Conservation (phyloP, 2,113 vertebrate species). For the Syngnathus scovelli region DNA sequence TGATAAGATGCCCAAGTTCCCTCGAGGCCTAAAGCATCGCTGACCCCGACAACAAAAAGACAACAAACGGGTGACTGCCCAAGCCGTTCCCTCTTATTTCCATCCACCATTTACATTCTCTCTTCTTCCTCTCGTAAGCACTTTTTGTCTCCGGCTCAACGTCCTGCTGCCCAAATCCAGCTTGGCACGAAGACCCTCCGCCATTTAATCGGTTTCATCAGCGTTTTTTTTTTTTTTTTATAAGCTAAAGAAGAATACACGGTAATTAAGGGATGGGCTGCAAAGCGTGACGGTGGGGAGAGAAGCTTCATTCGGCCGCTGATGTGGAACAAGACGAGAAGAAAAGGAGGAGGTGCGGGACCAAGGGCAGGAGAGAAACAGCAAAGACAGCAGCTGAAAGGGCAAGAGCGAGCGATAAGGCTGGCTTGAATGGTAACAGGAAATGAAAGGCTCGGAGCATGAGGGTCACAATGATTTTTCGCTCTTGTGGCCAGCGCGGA, state of each 20-base stretch:
- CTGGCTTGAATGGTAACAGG: conserved; percentile 63
- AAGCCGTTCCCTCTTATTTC: conserved; percentile 37
- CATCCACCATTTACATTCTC: conserved; percentile 16
- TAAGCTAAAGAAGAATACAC: conserved; percentile 71
- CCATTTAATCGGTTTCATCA: conserved; percentile 72
- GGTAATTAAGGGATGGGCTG: conserved; percentile 65
- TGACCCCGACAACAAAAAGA: conserved; percentile 69
- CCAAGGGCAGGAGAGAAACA: conserved; percentile 33
- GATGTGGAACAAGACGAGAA: conserved; percentile 60
- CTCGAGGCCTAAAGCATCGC: conserved; percentile 61
- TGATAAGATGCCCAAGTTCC: conserved; percentile 73
- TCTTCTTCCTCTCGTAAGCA: conserved; percentile 13
- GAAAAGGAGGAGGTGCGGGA: conserved; percentile 35
- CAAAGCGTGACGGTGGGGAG: conserved; percentile 53
- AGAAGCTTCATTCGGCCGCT: conserved; percentile 59
- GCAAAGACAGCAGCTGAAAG: conserved; percentile 40
- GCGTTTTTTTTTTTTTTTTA: conserved; percentile 65
- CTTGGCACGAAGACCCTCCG: conserved; percentile 47
- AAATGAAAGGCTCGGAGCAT: conserved; percentile 61
- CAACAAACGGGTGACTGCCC: conserved; percentile 67
- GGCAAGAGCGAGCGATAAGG: conserved; percentile 49
- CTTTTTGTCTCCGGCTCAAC: conserved; percentile 27
- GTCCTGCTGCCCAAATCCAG: conserved; percentile 48
- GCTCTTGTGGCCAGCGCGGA: conserved; percentile 43
- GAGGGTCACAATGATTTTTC: conserved; percentile 59